A percentile compares a stretch with the other conserved stretches of the same genome.
Conservation (phyloP, 2,113 vertebrate genomes). For the Daubentonia madagascariensis region DNA sequence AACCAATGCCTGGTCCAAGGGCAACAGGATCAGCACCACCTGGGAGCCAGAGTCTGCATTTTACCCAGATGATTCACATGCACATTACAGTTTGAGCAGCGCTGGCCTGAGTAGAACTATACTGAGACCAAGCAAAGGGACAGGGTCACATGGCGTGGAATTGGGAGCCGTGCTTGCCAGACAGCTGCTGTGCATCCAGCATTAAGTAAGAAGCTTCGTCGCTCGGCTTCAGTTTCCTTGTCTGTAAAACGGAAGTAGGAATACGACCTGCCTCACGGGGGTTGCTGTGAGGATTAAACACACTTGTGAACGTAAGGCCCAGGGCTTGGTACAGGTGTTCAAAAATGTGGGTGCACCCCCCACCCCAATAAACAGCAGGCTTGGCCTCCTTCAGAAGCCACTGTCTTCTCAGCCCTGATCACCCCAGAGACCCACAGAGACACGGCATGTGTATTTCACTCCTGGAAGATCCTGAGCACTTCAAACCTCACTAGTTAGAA, state of each 20-base stretch:
- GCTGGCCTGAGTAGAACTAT: not conserved
- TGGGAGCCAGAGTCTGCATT: not conserved
- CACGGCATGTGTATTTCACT: not conserved
- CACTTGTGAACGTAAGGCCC: not conserved
- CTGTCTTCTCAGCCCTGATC: not conserved
- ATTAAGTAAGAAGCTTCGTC: not conserved
- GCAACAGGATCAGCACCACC: not conserved
- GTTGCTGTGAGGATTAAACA: not conserved
- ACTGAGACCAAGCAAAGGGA: rapidly evolving
- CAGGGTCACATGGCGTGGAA: not conserved
- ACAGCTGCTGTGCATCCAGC: not conserved
- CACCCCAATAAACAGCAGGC: not conserved
- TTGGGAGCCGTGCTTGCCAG: not conserved
- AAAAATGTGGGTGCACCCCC: not conserved
- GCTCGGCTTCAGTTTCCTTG: not conserved
- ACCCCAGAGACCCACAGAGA: not conserved
- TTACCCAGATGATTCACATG: not conserved
- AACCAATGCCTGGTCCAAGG: not conserved
- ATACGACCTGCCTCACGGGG: not conserved
- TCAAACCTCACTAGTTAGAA: not conserved
- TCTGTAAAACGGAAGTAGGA: not conserved
- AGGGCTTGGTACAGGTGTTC: not conserved
- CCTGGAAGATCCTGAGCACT: too few species aligned
- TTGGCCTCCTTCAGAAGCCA: too few species aligned
- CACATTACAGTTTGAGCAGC: rapidly evolving